These are phyloP conservation scores for Conops quadrifasciatus DNA, from an alignment of 2,888 invertebrate genomes.

Conservation along the genomic window DNA sequence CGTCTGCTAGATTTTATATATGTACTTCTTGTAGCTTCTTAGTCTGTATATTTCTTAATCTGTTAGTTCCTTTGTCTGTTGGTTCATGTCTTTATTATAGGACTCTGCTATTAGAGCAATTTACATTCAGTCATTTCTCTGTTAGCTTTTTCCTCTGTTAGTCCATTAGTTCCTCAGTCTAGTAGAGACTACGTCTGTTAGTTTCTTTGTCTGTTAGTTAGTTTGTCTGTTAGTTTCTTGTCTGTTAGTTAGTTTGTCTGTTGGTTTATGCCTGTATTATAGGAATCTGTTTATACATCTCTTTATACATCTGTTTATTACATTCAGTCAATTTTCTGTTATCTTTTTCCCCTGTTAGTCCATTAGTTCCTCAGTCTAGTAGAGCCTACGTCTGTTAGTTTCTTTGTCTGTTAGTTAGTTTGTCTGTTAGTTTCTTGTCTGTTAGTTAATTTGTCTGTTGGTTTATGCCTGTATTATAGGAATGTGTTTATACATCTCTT, in stretches of 20 bases:
- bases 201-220: too few relatives aligned
- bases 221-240: neutral
- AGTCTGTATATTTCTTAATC: slow-evolving; percentile 50
- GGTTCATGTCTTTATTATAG: neutral
- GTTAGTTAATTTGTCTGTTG: neutral
- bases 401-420: neutral
- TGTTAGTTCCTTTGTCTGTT: slow-evolving; percentile 47
- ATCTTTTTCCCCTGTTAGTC: neutral
- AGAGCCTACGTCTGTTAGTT: neutral
- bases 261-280: neutral
- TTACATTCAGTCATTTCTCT: too few relatives aligned
- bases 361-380: neutral
- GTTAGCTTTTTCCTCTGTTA: too few relatives aligned
- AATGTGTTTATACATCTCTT: neutral
- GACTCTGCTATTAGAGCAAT: too few relatives aligned
- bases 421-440: neutral
- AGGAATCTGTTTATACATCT: neutral
- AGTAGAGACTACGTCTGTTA: too few relatives aligned
- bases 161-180: too few relatives aligned
- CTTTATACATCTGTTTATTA: neutral
- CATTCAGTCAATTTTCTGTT: neutral
- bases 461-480: neutral
- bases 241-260: neutral
- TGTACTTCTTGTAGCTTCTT: too few relatives aligned
- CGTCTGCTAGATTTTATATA: too few relatives aligned